These are phyloP conservation scores for Siniperca obscura DNA, from an alignment of 2,797 vertebrate genomes.

Conservation along the genomic window DNA sequence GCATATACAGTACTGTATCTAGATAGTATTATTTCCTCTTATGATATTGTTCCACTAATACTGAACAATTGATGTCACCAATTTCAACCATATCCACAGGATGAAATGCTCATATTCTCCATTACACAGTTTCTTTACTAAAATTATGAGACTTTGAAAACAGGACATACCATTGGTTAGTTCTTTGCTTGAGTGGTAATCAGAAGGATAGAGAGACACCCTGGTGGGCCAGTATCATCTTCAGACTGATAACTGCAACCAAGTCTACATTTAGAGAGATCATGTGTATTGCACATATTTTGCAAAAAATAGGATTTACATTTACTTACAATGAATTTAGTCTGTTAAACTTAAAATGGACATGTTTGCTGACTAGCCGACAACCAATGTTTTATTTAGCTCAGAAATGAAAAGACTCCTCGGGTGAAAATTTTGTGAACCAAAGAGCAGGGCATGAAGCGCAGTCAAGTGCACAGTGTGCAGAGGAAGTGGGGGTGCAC, in stretches of 20 bases:
- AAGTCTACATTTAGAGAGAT: not conserved
- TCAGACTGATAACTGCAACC: not conserved
- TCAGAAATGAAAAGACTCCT: not conserved
- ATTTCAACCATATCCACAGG: not conserved
- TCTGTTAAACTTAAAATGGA: not conserved
- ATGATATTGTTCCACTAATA: conserved; percentile 13
- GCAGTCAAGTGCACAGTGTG: not conserved
- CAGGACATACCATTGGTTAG: not conserved
- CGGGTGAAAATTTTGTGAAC: not conserved
- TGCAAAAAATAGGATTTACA: too few relatives aligned
- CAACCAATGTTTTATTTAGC: not conserved
- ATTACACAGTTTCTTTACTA: not conserved
- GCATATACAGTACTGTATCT: conserved; percentile 1
- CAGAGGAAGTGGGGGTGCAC: not conserved
- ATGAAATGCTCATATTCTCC: not conserved
- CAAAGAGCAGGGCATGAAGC: not conserved
- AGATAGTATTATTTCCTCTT: conserved; percentile 31
- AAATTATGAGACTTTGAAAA: not conserved
- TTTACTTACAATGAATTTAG: not conserved
- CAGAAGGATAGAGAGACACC: not conserved
- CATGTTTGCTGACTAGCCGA: not conserved
- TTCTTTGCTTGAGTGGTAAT: not conserved
- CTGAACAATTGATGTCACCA: conserved; percentile 7
- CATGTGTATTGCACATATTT: not conserved
- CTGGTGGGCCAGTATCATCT: not conserved